These are phyloP conservation scores for Halcyon senegalensis DNA, from an alignment of 2,113 vertebrate species.

Conservation along the genomic window DNA sequence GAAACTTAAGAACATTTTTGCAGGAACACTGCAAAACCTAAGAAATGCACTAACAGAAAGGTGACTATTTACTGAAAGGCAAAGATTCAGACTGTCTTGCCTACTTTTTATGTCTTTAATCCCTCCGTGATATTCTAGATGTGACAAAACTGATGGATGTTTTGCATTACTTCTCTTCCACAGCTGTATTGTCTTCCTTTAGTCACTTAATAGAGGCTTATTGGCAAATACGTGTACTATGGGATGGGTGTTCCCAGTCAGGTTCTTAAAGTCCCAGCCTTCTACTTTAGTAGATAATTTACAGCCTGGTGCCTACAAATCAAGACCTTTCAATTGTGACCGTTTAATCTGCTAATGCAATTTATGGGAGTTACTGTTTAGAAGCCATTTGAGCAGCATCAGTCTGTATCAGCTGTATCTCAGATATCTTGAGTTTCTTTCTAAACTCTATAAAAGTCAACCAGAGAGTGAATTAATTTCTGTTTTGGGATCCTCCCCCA, in stretches of 20 bases:
- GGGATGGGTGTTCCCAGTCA: neutral
- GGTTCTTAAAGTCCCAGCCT: neutral
- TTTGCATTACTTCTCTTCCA: constrained; percentile 8
- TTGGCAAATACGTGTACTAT: neutral
- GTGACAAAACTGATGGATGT: neutral
- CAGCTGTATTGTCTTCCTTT: neutral
- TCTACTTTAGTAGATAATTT: neutral
- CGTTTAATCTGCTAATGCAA: neutral
- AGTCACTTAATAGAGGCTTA: neutral
- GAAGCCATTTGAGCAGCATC: neutral
- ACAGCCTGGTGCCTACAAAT: neutral
- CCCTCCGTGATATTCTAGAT: neutral
- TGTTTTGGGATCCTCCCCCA: neutral
- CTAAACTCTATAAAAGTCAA: neutral
- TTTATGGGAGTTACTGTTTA: neutral
- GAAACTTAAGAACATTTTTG: neutral
- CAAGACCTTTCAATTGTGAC: neutral
- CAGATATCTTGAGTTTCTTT: neutral
- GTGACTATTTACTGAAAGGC: neutral
- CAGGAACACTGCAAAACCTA: neutral
- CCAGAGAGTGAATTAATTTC: neutral
- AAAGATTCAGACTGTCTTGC: neutral
- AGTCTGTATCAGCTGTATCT: neutral
- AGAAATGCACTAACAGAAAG: neutral
- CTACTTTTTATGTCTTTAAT: neutral